Conservation (phyloP, 2,888 invertebrate genomes). For the Trichopria drosophilae region DNA sequence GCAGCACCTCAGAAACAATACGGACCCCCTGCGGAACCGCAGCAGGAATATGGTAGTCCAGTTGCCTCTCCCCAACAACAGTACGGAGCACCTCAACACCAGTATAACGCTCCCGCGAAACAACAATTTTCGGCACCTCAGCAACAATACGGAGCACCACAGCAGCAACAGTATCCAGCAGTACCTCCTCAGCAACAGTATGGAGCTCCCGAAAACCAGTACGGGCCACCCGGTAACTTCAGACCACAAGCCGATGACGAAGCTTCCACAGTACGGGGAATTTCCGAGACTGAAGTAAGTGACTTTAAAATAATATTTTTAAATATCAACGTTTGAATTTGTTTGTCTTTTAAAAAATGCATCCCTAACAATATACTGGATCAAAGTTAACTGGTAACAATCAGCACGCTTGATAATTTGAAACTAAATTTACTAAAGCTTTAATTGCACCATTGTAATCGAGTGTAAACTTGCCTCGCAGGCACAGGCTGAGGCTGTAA, state of each 20-base stretch:
- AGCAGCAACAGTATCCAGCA: conserved; percentile 38
- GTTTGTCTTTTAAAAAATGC: conserved; percentile 21
- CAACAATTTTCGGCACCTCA: conserved; percentile 30
- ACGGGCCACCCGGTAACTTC: conserved; percentile 27
- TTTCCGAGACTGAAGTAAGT: conserved; percentile 48
- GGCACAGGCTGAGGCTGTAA: too few relatives aligned
- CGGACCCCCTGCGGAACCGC: conserved; percentile 26
- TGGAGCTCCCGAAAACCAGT: conserved; percentile 35
- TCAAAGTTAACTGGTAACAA: too few relatives aligned
- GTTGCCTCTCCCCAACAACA: conserved; percentile 38
- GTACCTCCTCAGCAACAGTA: conserved; percentile 29
- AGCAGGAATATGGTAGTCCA: conserved; percentile 40
- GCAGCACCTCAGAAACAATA: conserved; percentile 31
- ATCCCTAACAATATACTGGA: too few relatives aligned
- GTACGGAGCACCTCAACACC: conserved; percentile 43
- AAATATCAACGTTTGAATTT: conserved; percentile 18
- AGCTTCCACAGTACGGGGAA: conserved; percentile 49
- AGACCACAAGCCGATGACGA: conserved; percentile 45
- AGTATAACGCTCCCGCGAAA: conserved; percentile 41
- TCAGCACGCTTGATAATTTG: too few relatives aligned
- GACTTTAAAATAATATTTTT: too few relatives aligned
- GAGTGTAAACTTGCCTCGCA: too few relatives aligned
- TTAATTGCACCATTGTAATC: too few relatives aligned
- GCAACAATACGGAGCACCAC: conserved; percentile 32
- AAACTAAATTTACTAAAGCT: too few relatives aligned